A percentile compares a stretch with the other conserved stretches of the same genome.
Evolutionary conservation across 2,888 invertebrate species (phyloP).

Genomic region (Pristionchus exspectatus): DNA sequence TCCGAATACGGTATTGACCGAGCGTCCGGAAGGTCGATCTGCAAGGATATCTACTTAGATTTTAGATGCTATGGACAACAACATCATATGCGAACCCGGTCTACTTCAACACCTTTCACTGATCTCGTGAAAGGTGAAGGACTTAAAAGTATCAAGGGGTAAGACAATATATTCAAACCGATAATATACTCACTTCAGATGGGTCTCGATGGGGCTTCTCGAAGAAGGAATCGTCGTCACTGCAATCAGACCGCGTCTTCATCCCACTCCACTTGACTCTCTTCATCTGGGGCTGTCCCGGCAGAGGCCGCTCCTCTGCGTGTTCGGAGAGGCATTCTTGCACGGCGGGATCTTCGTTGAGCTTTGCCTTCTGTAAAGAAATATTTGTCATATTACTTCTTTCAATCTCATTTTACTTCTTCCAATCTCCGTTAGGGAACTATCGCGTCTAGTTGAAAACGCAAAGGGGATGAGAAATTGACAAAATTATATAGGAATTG

Average conservation of each 20-base stretch:
- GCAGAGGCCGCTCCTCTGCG: neutral
- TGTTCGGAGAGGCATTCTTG: neutral
- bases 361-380: neutral
- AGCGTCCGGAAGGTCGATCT: neutral
- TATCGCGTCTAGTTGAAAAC: too few relatives aligned
- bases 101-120: too few relatives aligned
- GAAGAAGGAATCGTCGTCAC: neutral
- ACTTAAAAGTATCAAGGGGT: neutral
- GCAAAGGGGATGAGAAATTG: too few relatives aligned
- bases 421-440: too few relatives aligned
- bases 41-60: neutral
- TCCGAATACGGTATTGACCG: too few relatives aligned
- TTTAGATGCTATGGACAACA: too few relatives aligned
- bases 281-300: neutral
- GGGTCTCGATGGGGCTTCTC: neutral
- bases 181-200: too few relatives aligned
- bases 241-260: too few relatives aligned
- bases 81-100: too few relatives aligned
- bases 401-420: too few relatives aligned
- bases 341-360: neutral
- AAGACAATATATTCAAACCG: neutral
- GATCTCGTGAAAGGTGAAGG: too few relatives aligned
- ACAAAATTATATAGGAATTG: neutral
- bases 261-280: neutral
- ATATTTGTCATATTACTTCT: too few relatives aligned